These are phyloP conservation scores for Macrotrachela quadricornifera DNA, from an alignment of 1,140 invertebrate genomes.

Conservation along the genomic window DNA sequence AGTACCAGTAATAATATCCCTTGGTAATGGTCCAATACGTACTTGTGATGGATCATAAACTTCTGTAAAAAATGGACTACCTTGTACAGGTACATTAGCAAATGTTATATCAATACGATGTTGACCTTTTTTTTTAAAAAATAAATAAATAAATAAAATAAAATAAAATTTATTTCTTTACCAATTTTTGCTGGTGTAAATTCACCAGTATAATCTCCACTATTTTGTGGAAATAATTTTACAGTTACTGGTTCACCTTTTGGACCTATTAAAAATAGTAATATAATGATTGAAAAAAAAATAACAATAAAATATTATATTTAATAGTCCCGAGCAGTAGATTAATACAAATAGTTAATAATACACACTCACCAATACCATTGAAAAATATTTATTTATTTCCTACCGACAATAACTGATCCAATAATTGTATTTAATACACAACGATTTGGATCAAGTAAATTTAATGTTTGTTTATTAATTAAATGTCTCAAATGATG, in stretches of 20 bases:
- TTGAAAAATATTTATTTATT: no score
- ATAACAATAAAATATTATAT: background rate
- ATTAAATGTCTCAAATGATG: no score
- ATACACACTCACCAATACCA: no score
- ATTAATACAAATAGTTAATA: no score
- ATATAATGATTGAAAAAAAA: background rate
- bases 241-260: slow-evolving; percentile 3
- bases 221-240: background rate
- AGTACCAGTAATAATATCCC: background rate
- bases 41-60: slow-evolving; percentile 3
- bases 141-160: no score
- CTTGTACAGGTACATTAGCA: background rate
- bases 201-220: slow-evolving; percentile 2
- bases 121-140: background rate
- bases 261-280: background rate
- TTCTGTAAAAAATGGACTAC: slow-evolving; percentile 5
- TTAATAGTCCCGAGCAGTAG: no score
- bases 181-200: background rate
- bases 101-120: slow-evolving; percentile 1
- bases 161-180: no score
- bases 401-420: no score
- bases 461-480: no score
- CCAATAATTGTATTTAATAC: no score
- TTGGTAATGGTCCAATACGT: background rate
- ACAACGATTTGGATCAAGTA: no score